Conservation (phyloP, 2,888 invertebrate species). For the Nasonia oneida region DNA sequence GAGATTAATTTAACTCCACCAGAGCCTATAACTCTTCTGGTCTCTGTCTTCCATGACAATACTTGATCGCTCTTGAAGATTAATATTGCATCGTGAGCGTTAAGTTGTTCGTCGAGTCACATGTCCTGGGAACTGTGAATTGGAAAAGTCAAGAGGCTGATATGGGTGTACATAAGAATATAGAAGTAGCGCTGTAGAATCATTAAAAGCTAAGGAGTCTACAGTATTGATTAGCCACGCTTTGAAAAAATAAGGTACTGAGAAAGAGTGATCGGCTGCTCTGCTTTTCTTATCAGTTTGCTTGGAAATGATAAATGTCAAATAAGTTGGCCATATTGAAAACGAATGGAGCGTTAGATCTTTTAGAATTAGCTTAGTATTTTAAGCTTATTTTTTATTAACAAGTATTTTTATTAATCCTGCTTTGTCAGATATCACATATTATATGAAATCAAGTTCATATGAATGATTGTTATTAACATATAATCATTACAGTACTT, state of each 20-base stretch:
- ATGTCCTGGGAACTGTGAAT: not conserved
- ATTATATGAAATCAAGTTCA: not conserved
- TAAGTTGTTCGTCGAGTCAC: not conserved
- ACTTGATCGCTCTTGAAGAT: not conserved
- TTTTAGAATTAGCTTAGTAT: not conserved
- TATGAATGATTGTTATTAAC: not conserved
- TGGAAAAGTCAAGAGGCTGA: not conserved
- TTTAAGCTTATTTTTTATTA: not conserved
- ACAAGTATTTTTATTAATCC: not conserved
- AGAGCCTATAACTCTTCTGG: not conserved
- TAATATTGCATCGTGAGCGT: not conserved
- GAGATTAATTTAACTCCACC: not conserved
- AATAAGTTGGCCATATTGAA: not conserved
- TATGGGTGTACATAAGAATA: not conserved
- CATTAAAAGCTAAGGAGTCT: not conserved
- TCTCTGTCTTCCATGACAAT: not conserved
- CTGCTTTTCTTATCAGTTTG: slow-evolving; percentile 24
- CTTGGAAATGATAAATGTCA: not conserved
- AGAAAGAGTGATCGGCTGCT: not conserved
- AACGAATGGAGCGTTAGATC: not conserved
- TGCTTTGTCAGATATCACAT: not conserved
- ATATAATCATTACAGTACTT: not conserved
- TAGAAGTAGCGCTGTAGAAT: not conserved
- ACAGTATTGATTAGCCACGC: not conserved
- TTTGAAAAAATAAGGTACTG: slow-evolving; percentile 18